A percentile compares a stretch with the other conserved stretches of the same genome.
phyloP scores from a whole-genome alignment of 2,888 invertebrate genomes.

The Lydus trimaculatus region DNA sequence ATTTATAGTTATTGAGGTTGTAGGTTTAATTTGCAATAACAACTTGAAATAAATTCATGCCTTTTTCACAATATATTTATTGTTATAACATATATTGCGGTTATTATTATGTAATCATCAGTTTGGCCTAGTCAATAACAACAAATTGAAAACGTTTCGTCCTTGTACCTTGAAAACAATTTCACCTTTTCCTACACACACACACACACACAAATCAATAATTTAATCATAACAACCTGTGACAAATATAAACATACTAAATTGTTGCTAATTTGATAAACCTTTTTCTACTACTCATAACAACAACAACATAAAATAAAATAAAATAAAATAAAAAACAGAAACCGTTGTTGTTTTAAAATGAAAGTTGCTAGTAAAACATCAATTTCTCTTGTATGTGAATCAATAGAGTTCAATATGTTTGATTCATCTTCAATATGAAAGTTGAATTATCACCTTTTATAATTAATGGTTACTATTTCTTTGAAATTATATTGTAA shows the following conservation, averaged over 20 bases:
- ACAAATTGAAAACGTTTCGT: neutral
- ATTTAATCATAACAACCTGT: no score
- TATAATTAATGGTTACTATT: neutral
- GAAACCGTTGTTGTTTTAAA: neutral
- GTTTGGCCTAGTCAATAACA: slow-evolving; percentile 1
- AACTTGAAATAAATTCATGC: no score
- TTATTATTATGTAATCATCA: neutral
- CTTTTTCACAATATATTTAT: no score
- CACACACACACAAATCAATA: no score
- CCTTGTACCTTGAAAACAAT: slow-evolving; percentile 4
- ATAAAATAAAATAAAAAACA: no score
- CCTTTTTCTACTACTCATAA: no score
- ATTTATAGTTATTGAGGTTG: slow-evolving; percentile 1
- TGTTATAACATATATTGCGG: neutral
- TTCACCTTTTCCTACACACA: neutral
- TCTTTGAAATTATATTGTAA: neutral
- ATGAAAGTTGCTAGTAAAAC: slow-evolving; percentile 1
- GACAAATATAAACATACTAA: neutral
- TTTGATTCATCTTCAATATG: neutral
- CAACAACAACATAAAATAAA: no score
- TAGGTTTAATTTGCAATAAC: neutral
- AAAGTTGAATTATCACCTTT: neutral
- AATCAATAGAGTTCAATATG: neutral
- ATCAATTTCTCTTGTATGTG: neutral
- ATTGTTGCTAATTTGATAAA: no score